Evolutionary conservation across 37 sponge, comb jelly and placozoan genomes (phyloP), one percentile per base, ranked within the genome.

Genomic region (Axinella damicornis): DNA sequence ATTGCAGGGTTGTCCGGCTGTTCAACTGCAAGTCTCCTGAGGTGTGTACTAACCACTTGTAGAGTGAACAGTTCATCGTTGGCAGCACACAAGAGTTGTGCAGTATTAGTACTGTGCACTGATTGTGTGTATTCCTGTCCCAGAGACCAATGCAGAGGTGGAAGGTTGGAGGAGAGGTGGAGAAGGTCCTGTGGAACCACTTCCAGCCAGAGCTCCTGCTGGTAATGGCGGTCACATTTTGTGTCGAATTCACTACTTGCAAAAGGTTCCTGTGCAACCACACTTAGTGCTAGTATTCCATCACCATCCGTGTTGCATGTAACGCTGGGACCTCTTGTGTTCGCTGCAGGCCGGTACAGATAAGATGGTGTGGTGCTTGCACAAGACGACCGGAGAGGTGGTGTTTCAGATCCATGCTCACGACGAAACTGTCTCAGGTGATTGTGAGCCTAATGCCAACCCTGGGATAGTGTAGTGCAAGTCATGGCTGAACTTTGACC

Each of bases 101-200:
- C n/a, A 12, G 46, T 46, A 9, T 46, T 4, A 46, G 46, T 46
- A 9, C 9, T 46, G 46, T 46, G 46, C n/a, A n/a, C n/a, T n/a
- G n/a, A n/a, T n/a, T n/a, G n/a, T n/a, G 9, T 46, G 46, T 46
- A 12, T 9, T 9, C 46, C 9, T 46, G 9, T 46, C 46, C 9
- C 65, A 90, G 81, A 33, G 41, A 39, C 36, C 31, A 18, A 27
- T 69, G 35, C 69, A 32, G 53, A 41, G 71, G 5, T 97, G 98
- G 98, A 73, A 88, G 56, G 62, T 98, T 28, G 57, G 38, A 52
- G 92, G 97, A 34, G 94, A 99, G 65, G 88, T 99, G 11, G 99
- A 99, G 84, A 95, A 86, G 39, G 86, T 97, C 4, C 5, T 95
- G 9, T 99, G 99, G 99, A 91, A 97, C 64, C 96, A 91, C 41